Evolutionary conservation across 2,888 invertebrate species (phyloP), one percentile per base, ranked within the genome.

Genomic region (Papilio demoleus): DNA sequence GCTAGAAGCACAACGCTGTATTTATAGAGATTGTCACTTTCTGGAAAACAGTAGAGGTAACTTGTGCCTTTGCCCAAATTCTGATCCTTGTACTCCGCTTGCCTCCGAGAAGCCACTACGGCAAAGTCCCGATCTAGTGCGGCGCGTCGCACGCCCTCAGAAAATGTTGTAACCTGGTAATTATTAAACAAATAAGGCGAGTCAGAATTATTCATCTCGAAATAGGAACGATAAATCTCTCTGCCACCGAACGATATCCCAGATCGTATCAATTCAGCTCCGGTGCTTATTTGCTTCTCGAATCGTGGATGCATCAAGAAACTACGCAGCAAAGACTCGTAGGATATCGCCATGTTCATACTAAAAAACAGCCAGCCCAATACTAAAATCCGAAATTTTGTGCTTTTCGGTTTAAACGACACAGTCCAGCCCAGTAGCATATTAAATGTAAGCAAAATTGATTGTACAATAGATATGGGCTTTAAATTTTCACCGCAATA

Each of bases 241-340:
- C 91, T 85, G 71, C 93, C 93, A 79, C 92, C 92, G 79, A 93
- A 74, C 73, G 86, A 83, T 76, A 92, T 87, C 73, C 84, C 77
- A 71, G 88, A 90, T 80, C 81, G 82, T 77, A 92, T 87, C 74
- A 93, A 84, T 83, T 92, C 91, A 71, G 81, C 75, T 79, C 90
- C 90, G 70, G 79, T 87, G 73, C 86, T 86, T 84, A 93, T 91
- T 86, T 93, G 93, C 81, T 88, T 92, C 77, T 89, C 90, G 77
- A 87, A 93, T 79, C 92, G 85, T 72, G 93, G 93, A 74, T 93
- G 91, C 88, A 93, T 92, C 83, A 93, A 77, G 81, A 92, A 93
- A 79, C 86, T 92, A 80, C 93, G 86, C 70, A 93, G 85, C 77
- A 92, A 90, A 74, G 93, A 92, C 80, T 89, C 92, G 80, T 93